Conservation (phyloP, 2,113 vertebrate genomes). For the Mirza zaza region DNA sequence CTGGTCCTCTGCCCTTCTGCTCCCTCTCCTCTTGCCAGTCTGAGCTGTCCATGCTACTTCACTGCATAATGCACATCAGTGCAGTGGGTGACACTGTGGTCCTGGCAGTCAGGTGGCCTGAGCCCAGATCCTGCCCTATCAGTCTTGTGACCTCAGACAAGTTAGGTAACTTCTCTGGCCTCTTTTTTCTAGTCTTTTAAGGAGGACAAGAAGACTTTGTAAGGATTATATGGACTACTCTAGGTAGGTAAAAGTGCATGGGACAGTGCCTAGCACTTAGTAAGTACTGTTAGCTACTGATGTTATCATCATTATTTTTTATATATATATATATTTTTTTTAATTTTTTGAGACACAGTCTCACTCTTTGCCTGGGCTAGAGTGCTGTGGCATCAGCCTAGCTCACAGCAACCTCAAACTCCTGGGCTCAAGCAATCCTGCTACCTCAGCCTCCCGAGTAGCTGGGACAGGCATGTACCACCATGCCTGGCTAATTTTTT, state of each 20-base stretch:
- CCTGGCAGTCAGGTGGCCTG: background rate
- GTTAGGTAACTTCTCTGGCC: background rate
- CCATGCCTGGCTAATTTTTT: too few relatives aligned
- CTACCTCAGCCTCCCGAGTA: too few relatives aligned
- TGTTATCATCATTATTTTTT: background rate
- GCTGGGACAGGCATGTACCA: too few relatives aligned
- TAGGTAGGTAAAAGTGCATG: background rate
- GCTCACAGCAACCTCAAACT: too few relatives aligned
- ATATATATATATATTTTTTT: too few relatives aligned
- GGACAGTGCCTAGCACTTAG: background rate
- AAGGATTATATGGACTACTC: background rate
- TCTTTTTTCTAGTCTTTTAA: background rate
- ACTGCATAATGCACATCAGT: background rate
- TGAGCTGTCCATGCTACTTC: background rate
- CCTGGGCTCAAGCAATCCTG: too few relatives aligned
- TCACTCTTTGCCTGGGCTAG: too few relatives aligned
- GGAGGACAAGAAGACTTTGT: background rate
- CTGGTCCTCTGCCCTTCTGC: background rate
- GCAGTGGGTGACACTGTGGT: background rate
- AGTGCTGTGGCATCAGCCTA: too few relatives aligned
- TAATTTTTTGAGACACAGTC: too few relatives aligned
- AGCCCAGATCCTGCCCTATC: background rate
- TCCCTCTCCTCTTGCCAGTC: background rate
- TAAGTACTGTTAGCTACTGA: background rate
- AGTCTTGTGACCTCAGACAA: background rate